phyloP scores from a whole-genome alignment of 1,140 invertebrate species.

The Zaprionus davidi region DNA sequence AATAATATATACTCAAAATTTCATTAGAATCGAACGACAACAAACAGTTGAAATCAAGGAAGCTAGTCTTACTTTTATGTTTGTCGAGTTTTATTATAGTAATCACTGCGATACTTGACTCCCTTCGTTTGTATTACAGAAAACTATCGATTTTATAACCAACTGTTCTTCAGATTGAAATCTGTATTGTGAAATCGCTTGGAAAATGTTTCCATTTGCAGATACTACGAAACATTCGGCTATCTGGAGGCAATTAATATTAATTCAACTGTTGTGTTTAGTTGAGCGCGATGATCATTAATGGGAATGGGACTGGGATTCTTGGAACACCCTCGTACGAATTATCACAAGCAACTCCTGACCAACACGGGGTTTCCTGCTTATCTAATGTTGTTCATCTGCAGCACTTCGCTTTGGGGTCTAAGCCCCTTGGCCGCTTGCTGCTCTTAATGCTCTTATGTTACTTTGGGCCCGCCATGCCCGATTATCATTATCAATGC shows the following conservation, averaged over 20 bases:
- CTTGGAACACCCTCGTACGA: conserved; percentile 19
- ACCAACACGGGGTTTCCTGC: conserved; percentile 2
- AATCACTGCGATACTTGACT: neutral
- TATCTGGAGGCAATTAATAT: neutral
- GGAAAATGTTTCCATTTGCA: conserved; percentile 7
- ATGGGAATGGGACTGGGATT: neutral
- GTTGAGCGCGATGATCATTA: conserved; percentile 1
- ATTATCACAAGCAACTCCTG: conserved; percentile 35
- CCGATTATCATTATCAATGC: conserved; percentile 71
- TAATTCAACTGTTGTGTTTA: conserved; percentile 6
- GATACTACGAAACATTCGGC: neutral
- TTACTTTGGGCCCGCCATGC: conserved; percentile 24
- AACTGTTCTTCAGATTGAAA: neutral
- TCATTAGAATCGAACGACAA: neutral
- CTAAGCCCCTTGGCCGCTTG: conserved; percentile 15
- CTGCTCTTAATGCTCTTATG: conserved; percentile 26
- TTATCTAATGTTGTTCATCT: conserved; percentile 65
- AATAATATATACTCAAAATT: neutral
- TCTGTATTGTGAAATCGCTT: neutral
- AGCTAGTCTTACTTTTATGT: no score
- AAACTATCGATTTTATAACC: neutral
- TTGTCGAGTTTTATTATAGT: no score
- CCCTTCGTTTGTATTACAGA: neutral
- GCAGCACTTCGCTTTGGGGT: conserved; percentile 30
- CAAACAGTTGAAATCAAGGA: no score